Evolutionary conservation across 2,113 vertebrate genomes (phyloP), one percentile per base, ranked within the genome.

Genomic region (Pollimyrus isidori): DNA sequence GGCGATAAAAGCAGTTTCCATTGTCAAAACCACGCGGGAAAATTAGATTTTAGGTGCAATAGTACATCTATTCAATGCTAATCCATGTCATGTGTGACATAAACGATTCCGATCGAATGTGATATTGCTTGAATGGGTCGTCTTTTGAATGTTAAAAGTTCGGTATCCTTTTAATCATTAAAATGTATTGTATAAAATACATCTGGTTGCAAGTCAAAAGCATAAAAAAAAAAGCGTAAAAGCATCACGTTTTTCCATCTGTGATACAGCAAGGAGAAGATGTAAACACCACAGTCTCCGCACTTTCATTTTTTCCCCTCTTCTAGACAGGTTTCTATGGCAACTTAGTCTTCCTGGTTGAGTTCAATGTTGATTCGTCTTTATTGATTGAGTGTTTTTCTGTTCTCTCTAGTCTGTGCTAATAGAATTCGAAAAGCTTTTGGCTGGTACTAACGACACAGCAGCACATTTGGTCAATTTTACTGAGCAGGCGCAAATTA

Each of bases 241-340:
- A 35, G 30, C 73, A 80, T 39, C 69, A 39, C 7, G 5, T n/a
- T 3, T 52, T 52, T 53, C 23, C 39, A 26, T 53, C 26, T 48
- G 83, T 19, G 19, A 62, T 7, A 21, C 56, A 69, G n/a, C 83
- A 26, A 49, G 53, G 91, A 91, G 91, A 65, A 90, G 91, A 92
- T 92, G 92, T 91, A 93, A 90, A 56, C 86, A 90, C 91, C 56
- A 93, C 26, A 87, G 19, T 13, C 6, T 83, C 45, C 76, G 58
- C 58, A 35, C 62, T 89, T 87, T 21, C 89, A 82, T 89, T 86
- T 85, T 91, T 93, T 92, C 92, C 52, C 92, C 94, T 94, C 91
- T 92, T 93, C 89, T 91, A 76, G 92, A 88, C 91, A 88, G 15
- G 94, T 95, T 95, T 94, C 95, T 92, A 95, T 95, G 93, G 94